Percentiles rank a stretch among this genome's conserved stretches.
Conservation (phyloP, 2,797 vertebrate species). For the Carapus acus region DNA sequence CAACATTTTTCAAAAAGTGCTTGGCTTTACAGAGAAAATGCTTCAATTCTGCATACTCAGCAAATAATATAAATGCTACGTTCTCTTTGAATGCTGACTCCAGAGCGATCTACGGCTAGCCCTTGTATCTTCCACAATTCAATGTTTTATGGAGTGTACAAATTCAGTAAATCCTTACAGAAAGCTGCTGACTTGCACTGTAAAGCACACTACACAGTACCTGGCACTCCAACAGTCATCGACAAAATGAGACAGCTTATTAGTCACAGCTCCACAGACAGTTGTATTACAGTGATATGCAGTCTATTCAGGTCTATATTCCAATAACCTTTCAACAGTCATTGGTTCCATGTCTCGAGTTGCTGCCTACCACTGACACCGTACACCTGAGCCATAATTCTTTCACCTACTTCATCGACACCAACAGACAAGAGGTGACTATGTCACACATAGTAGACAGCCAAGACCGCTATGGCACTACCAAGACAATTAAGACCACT, state of each 20-base stretch:
- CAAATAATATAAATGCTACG: too few relatives aligned
- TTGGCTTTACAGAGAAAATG: too few relatives aligned
- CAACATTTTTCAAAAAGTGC: too few relatives aligned
- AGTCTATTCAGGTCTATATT: conserved; percentile 2
- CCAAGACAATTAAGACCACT: too few relatives aligned
- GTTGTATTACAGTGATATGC: not conserved
- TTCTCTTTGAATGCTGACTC: too few relatives aligned
- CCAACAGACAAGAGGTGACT: too few relatives aligned
- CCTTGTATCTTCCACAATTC: conserved; percentile 9
- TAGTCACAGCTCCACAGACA: conserved; percentile 23
- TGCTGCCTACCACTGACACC: not conserved
- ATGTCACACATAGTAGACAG: too few relatives aligned
- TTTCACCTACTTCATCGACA: conserved; percentile 13
- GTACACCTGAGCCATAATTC: conserved; percentile 7
- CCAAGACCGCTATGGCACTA: too few relatives aligned
- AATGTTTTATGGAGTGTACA: conserved; percentile 35
- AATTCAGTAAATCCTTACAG: conserved; percentile 40
- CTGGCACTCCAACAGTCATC: conserved; percentile 11
- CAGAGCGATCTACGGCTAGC: conserved; percentile 8
- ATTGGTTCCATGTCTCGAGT: too few relatives aligned
- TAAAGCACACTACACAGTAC: conserved; percentile 22
- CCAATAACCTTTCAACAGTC: too few relatives aligned
- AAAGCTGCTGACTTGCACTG: conserved; percentile 43
- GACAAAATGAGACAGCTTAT: conserved; percentile 10
- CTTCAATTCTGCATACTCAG: too few relatives aligned